Base-by-base conservation (phyloP, 2,797 vertebrate species). In the Odontamblyopus lacepedii region DNA sequence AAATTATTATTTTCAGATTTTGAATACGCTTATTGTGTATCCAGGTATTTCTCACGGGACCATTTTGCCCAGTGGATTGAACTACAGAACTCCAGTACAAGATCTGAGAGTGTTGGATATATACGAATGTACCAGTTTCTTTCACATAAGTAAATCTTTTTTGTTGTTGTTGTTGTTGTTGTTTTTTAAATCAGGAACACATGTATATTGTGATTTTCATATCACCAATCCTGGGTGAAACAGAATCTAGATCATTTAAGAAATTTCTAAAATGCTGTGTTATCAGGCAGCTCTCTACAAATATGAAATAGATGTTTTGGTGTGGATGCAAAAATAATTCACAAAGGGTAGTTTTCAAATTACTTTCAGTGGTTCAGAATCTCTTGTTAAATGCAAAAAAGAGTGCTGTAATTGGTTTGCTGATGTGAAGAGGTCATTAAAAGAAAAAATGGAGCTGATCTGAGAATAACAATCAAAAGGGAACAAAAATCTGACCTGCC, bases 401-500 rank as follows among this genome's bases (percentile, higher is more conserved):
- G 26, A 60, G 12, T 12, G 26, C 13, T 6, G 29, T 60, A 30
- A 60, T 7, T 12, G 12, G 27, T 60, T 60, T 60, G 12, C 27
- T n/a, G 32, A n/a, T n/a, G 30, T 35, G 7, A 35, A 35, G 30
- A 62, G 30, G 11, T 62, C 16, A 62, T 62, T 35, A 62, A 18
- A 15, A 12, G 4, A 59, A 63, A 44, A 44, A 51, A 44, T 27
- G 26, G n/a, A 59, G 74, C 51, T 53, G 23, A 64, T 78, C 61
- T 68, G 26, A 75, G 63, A 68, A 75, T 62, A 78, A 67, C 53
- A 71, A 79, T 67, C 29, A 6, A n/a, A 38, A 78, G 66, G 32
- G 76, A 77, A 41, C 69, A 71, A 71, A 71, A 73, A 71, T 64
- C 29, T 56, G 19, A 11, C 1, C 13, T 70, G 71, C 60, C 77